Percentiles rank a stretch among this genome's conserved stretches.
Conservation (phyloP, 2,888 invertebrate species). For the Cephus nigrinus region DNA sequence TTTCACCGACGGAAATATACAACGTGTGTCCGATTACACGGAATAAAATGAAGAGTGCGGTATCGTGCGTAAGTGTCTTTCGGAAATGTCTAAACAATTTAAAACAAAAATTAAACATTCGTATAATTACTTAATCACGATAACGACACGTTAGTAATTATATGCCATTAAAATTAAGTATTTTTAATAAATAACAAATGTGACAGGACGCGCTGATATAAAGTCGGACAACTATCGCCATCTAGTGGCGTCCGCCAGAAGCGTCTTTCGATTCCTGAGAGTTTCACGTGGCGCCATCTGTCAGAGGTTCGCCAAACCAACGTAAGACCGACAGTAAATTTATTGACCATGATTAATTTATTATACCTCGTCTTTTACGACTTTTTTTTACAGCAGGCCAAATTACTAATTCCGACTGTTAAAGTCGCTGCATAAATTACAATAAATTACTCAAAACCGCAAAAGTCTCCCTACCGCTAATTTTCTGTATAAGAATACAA, state of each 20-base stretch:
- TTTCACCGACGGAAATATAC: background rate
- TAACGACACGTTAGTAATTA: background rate
- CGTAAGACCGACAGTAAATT: slow-evolving; percentile 15
- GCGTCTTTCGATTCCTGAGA: background rate
- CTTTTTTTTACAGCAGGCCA: slow-evolving; percentile 11
- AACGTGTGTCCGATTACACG: background rate
- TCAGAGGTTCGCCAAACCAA: background rate
- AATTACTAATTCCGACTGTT: slow-evolving; percentile 14
- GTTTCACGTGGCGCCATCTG: slow-evolving; percentile 23
- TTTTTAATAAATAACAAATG: background rate
- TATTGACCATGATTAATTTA: slow-evolving; percentile 26
- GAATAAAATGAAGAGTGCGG: background rate
- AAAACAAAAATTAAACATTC: background rate
- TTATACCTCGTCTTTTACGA: slow-evolving; percentile 24
- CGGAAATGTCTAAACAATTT: background rate
- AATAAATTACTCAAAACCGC: slow-evolving; percentile 1
- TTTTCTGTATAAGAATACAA: background rate
- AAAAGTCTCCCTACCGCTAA: background rate
- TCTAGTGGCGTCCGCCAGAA: background rate
- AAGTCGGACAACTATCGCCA: slow-evolving; percentile 8
- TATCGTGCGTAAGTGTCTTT: background rate
- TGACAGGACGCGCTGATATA: background rate
- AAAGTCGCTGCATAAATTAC: background rate
- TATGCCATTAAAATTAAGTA: background rate
- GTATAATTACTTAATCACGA: background rate